Evolutionary conservation across 2,888 invertebrate species (phyloP).

Genomic region (Leptura quadrifasciata): DNA sequence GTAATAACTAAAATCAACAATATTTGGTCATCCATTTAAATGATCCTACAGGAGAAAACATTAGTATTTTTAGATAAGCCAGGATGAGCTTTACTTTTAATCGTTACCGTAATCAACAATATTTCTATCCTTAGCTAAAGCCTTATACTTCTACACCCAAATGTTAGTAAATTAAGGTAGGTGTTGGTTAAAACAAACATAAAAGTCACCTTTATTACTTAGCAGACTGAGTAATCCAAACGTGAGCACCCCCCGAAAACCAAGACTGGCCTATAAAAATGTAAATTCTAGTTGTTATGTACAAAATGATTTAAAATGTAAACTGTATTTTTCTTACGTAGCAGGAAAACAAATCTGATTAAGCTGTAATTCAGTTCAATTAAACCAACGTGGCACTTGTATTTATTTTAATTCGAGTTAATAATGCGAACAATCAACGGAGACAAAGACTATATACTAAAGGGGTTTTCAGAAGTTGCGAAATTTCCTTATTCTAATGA

Average conservation of each 20-base stretch:
- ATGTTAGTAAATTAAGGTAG: conserved; percentile 35
- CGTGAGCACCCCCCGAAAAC: conserved; percentile 54
- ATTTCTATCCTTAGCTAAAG: background rate
- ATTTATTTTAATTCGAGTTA: background rate
- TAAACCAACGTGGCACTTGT: background rate
- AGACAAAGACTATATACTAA: background rate
- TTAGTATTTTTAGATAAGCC: background rate
- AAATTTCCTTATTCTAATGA: conserved; percentile 12
- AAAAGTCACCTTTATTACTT: conserved; percentile 53
- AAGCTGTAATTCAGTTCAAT: conserved; percentile 21
- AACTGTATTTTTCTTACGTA: conserved; percentile 4
- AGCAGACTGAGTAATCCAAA: conserved; percentile 54
- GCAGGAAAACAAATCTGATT: conserved; percentile 4
- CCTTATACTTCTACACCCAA: conserved; percentile 37
- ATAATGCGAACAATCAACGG: conserved; percentile 15
- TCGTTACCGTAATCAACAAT: background rate
- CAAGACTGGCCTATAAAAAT: conserved; percentile 56
- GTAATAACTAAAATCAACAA: too few species aligned
- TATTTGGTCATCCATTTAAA: background rate
- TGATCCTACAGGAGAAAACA: background rate
- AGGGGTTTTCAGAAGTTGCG: background rate
- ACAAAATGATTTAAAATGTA: conserved; percentile 20
- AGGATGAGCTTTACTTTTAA: background rate
- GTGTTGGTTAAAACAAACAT: conserved; percentile 44
- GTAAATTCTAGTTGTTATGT: conserved; percentile 34